Base-by-base conservation (phyloP, 92 coral and sea anemone genomes). In the Phenganax stokvisi region DNA sequence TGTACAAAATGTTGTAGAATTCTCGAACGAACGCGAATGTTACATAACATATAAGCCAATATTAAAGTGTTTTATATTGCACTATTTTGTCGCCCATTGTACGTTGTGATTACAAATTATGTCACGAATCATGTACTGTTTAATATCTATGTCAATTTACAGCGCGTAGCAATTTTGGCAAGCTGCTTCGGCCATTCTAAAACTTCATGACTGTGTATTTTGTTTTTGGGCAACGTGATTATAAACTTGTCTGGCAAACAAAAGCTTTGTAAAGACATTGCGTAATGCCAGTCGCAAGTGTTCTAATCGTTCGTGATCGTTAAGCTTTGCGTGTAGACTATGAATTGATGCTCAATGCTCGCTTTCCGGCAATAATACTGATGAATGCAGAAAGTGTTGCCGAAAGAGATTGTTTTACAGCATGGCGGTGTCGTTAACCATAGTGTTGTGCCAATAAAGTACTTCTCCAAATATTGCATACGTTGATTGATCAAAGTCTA, bases 11-110 rank as follows among this genome's bases (percentile, higher is more conserved):
- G 30, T 10, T 25, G 10, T 16, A 51, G 16, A 31, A 12, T 25
- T 52, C 12, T 15, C 55, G 75, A 56, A 52, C 54, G 11, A 52
- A 27, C 61, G 27, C 47, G 59, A 20, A 56, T 9, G 28, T 73
- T 73, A 15, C 9, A 4, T 20, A 20, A 15, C 30, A 9, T 1
- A 27, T n/a, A 29, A 53, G 73, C 73, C 73, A 68, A 68, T 68
- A 68, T 68, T 68, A 10, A 30, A 64, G 70, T 64, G 70, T 17
- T 64, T 20, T 4, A 68, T 68, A 37, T 68, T 64, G 70, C 37
- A 64, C 30, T 10, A 64, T 37, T 37, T 68, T 30, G 9, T 30
- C 4, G 17, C 30, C n/a, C 0, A 15, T 17, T 61, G 15, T 61
- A 13, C n/a, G n/a, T 15, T 61, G 29, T 68, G 3, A 12, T 10